Percentiles rank a stretch among this genome's conserved stretches.
Conservation (phyloP, 2,797 vertebrate species). For the Propithecus deckenii region DNA sequence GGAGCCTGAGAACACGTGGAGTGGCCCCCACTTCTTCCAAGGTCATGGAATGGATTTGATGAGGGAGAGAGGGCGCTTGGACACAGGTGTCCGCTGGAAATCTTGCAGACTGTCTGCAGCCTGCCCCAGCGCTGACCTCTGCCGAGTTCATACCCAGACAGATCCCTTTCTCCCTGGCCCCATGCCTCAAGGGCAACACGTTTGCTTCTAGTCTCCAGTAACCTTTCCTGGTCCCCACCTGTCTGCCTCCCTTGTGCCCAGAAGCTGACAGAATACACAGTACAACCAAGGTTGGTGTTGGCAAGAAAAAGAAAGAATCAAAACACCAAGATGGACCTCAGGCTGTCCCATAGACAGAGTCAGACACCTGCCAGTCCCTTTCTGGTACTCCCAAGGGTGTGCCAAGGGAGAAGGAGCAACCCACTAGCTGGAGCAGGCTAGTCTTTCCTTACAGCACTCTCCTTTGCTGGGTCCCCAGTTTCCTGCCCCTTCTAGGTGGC, state of each 20-base stretch:
- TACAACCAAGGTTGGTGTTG: neutral
- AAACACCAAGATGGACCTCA: neutral
- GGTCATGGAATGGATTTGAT: neutral
- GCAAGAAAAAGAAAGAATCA: neutral
- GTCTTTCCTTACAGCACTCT: neutral
- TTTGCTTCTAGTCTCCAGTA: neutral
- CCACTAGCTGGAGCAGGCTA: neutral
- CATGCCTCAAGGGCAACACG: neutral
- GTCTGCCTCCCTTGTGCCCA: neutral
- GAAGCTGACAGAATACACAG: neutral
- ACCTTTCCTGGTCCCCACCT: neutral
- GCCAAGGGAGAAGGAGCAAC: neutral
- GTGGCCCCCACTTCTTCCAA: slow-evolving; percentile 5
- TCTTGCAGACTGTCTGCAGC: neutral
- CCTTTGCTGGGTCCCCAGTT: neutral
- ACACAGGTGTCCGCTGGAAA: neutral
- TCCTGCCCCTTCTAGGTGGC: neutral
- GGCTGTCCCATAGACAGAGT: neutral
- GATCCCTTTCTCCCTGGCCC: neutral
- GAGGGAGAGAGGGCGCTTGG: neutral
- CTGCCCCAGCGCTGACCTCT: neutral
- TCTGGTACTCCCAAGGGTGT: neutral
- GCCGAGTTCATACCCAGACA: neutral
- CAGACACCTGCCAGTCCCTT: neutral
- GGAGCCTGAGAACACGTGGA: neutral